A percentile compares a stretch with the other conserved stretches of the same genome.
Evolutionary conservation across 2,113 vertebrate species (phyloP).

Genomic region (Elephas maximus): DNA sequence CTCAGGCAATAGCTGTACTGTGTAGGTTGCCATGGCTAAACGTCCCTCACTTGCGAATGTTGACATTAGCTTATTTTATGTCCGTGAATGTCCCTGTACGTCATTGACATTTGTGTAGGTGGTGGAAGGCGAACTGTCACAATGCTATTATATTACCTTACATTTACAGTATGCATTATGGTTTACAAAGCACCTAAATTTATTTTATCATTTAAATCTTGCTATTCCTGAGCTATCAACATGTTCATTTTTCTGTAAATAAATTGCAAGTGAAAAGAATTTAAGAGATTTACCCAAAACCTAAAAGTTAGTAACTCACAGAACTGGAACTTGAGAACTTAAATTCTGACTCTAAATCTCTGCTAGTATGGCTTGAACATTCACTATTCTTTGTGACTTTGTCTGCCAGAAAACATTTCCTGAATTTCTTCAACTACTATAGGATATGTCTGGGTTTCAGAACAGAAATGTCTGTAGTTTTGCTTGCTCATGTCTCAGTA

Average conservation of each 20-base stretch:
- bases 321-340: neutral
- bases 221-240: neutral
- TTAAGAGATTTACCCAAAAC: neutral
- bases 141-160: neutral
- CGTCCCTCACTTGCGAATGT: neutral
- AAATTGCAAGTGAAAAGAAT: conserved; percentile 16
- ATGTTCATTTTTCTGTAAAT: neutral
- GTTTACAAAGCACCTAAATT: neutral
- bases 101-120: neutral
- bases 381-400: neutral
- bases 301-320: neutral
- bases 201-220: neutral
- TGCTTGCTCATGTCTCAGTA: neutral
- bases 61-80: neutral
- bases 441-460: neutral
- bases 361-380: neutral
- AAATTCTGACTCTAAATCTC: neutral
- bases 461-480: neutral
- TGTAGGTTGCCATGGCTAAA: neutral
- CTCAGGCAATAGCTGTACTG: neutral
- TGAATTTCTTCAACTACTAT: neutral
- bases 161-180: neutral
- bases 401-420: neutral
- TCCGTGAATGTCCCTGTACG: neutral
- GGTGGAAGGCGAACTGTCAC: neutral